These are phyloP conservation scores for Bambusicola thoracicus DNA, from an alignment of 2,113 vertebrate genomes.

Conservation along the genomic window DNA sequence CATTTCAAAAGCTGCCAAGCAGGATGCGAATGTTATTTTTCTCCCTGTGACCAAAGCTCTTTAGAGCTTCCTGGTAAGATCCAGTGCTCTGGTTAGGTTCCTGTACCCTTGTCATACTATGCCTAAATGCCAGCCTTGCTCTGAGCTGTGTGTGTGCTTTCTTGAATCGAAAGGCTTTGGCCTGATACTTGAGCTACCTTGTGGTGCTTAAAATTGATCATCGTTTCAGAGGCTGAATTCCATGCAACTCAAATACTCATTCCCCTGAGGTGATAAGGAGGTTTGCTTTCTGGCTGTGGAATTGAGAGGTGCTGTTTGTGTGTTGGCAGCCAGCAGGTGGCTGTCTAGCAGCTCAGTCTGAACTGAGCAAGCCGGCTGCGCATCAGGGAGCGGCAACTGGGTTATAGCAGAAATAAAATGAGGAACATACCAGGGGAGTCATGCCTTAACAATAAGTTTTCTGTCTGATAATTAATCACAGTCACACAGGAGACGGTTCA, in stretches of 20 bases:
- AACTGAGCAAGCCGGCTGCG: background rate
- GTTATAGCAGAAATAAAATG: background rate
- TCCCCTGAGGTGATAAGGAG: background rate
- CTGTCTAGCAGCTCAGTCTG: slow-evolving; percentile 8
- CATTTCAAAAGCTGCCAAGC: background rate
- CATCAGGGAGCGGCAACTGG: background rate
- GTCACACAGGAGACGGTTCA: background rate
- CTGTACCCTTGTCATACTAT: rapidly evolving
- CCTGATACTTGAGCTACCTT: background rate
- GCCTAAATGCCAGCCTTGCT: background rate
- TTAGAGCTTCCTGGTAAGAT: slow-evolving; percentile 23
- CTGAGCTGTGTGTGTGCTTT: background rate
- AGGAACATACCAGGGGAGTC: background rate
- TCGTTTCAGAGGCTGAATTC: background rate
- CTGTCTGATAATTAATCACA: background rate
- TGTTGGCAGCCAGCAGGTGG: slow-evolving; percentile 55
- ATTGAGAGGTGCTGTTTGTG: background rate
- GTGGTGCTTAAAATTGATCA: background rate
- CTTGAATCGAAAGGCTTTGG: background rate
- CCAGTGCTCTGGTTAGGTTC: background rate
- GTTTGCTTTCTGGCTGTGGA: background rate
- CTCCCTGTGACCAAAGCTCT: background rate
- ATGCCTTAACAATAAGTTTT: background rate
- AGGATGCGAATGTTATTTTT: background rate
- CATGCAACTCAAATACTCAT: rapidly evolving